Percentiles rank a stretch among this genome's conserved stretches.
Conservation (phyloP, 2,888 invertebrate species). For the Rotaria macrura region DNA sequence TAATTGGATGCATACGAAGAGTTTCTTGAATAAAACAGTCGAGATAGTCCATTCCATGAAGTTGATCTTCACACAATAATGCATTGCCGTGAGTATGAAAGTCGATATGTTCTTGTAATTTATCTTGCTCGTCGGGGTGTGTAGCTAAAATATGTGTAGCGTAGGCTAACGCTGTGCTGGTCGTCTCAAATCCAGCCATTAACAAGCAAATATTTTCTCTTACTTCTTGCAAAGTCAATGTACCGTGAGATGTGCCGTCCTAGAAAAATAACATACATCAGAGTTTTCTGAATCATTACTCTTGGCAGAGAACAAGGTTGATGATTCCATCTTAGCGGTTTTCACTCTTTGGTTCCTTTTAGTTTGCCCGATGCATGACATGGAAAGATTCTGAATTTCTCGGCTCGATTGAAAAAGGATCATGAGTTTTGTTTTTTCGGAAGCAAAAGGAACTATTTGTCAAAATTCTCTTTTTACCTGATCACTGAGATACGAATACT, state of each 20-base stretch:
- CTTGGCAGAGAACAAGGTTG: background rate
- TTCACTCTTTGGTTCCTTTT: no score
- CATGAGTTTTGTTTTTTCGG: no score
- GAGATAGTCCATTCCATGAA: constrained; percentile 23
- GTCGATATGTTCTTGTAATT: constrained; percentile 24
- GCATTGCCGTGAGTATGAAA: background rate
- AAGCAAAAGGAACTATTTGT: no score
- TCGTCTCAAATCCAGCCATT: constrained; percentile 31
- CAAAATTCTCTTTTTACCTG: no score
- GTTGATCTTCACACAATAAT: background rate
- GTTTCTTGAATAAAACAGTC: constrained; percentile 29
- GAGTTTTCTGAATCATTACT: background rate
- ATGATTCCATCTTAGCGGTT: no score
- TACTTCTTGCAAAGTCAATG: constrained; percentile 25
- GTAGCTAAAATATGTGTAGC: constrained; percentile 23
- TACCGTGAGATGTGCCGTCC: background rate
- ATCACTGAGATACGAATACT: no score
- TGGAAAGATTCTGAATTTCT: no score
- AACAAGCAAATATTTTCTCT: constrained; percentile 23
- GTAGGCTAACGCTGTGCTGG: constrained; percentile 25
- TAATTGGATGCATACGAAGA: constrained; percentile 28
- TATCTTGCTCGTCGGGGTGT: constrained; percentile 23
- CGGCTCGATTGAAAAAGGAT: no score
- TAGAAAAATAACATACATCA: background rate
- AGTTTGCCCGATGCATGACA: no score